Percentiles rank a stretch among this genome's conserved stretches.
Conservation (phyloP, 1,140 invertebrate species). For the Octopus bimaculoides region DNA sequence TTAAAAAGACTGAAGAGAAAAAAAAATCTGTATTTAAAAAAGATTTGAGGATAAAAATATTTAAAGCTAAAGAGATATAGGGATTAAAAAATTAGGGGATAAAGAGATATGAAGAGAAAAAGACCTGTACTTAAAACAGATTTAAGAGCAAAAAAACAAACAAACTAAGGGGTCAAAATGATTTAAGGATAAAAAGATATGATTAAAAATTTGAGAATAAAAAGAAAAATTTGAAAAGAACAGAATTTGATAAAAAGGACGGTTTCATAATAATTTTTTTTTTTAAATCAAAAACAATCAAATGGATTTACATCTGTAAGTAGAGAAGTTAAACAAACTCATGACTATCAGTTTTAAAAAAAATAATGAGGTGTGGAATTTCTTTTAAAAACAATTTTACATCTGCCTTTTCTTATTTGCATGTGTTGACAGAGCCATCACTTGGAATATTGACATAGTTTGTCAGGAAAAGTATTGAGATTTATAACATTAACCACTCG, state of each 20-base stretch:
- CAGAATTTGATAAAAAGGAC: neutral
- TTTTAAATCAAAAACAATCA: too few relatives aligned
- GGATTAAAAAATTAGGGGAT: neutral
- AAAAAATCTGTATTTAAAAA: neutral
- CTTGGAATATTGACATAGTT: too few relatives aligned
- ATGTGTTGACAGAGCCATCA: too few relatives aligned
- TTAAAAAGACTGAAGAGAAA: neutral
- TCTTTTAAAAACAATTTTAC: too few relatives aligned
- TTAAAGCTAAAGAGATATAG: constrained; percentile 3
- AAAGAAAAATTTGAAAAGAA: neutral
- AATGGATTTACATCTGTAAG: too few relatives aligned
- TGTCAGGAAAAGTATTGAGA: too few relatives aligned
- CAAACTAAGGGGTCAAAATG: neutral
- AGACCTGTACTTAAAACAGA: neutral
- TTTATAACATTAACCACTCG: too few relatives aligned
- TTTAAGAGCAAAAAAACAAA: neutral
- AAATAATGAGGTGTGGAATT: too few relatives aligned
- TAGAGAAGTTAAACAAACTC: too few relatives aligned
- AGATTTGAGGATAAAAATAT: neutral
- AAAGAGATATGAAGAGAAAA: neutral
- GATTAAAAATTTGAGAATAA: neutral
- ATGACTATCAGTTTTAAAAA: too few relatives aligned
- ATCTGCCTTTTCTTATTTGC: too few relatives aligned
- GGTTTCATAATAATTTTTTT: too few relatives aligned
- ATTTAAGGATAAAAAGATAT: neutral